Base-by-base conservation (phyloP, 2,888 invertebrate species). In the Caenorhabditis imperialis region DNA sequence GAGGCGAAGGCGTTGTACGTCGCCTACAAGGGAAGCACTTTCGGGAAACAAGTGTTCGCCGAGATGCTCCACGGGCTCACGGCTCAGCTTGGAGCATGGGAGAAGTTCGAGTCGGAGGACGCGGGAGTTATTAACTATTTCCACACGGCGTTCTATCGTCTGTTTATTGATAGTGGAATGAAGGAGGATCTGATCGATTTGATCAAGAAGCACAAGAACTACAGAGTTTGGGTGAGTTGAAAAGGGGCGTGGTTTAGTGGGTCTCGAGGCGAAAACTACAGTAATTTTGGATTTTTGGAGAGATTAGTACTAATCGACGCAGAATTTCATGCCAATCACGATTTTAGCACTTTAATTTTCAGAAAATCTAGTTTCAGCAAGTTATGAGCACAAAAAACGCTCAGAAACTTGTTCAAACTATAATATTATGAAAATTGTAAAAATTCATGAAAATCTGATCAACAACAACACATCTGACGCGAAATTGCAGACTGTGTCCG, bases 51-150 rank as follows among this genome's bases (percentile, higher is more conserved):
- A 73, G 78, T 86, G 30, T 77, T 86, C 58, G 75, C 84, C 42
- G 86, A 86, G 63, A 81, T 87, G 71, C 63, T 86, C 4, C 85
- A 86, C 33, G 85, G 85, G 14, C 62, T 87, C 20, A 87, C 83
- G 5, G 86, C 87, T 12, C 87, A 87, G 58, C 60, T 87, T 20
- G 87, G 87, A 10, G 87, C 87, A 8, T 87, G 87, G 87, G 87
- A 87, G 70, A 87, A 87, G 57, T 86, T 87, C 45, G 85, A 81
- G 35, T 74, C 73, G 16, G 37, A 71, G n/a, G 77, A 77, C 20
- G 82, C 84, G n/a, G 86, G 86, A 27, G 87, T 87, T 7, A 87
- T 87, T 77, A 87, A 85, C 22, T 87, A 87, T 40, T 87, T 87
- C 80, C 82, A 87, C 55, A 75, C 75, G 2, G 87, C 87, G 3